phyloP scores from a whole-genome alignment of 1,140 invertebrate species.

The Charaxes varanes region DNA sequence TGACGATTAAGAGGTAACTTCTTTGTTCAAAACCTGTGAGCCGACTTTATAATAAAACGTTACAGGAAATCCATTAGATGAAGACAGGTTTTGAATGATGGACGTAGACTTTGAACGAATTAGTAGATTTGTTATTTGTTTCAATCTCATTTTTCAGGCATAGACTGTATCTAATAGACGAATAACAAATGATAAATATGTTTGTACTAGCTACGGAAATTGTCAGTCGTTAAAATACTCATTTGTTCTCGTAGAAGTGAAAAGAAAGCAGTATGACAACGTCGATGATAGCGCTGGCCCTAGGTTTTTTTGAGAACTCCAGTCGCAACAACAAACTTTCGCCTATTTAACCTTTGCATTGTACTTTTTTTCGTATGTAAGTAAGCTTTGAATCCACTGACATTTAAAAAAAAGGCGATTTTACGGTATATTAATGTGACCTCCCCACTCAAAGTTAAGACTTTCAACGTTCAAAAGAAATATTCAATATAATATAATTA shows the following conservation, averaged over 20 bases:
- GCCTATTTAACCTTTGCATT: too few relatives aligned
- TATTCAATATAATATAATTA: too few relatives aligned
- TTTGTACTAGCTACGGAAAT: slow-evolving; percentile 25
- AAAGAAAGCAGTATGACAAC: too few relatives aligned
- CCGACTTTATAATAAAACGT: slow-evolving; percentile 43
- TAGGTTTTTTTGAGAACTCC: too few relatives aligned
- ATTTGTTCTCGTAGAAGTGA: slow-evolving; percentile 2
- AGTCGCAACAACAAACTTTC: too few relatives aligned
- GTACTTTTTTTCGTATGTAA: too few relatives aligned
- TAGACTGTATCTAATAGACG: slow-evolving; percentile 40
- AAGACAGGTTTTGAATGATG: slow-evolving; percentile 69
- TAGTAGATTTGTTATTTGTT: slow-evolving; percentile 53
- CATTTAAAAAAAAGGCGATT: too few relatives aligned
- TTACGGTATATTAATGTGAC: too few relatives aligned
- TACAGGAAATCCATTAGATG: slow-evolving; percentile 64
- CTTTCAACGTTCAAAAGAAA: too few relatives aligned
- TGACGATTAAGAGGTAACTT: slow-evolving; percentile 60
- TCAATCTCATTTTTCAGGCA: slow-evolving; percentile 35
- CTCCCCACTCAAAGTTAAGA: too few relatives aligned
- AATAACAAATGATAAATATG: slow-evolving; percentile 26
- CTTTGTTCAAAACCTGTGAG: slow-evolving; percentile 70
- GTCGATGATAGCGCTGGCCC: too few relatives aligned
- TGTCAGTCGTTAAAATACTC: background rate
- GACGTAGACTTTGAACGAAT: slow-evolving; percentile 60
- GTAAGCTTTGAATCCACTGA: too few relatives aligned